These are phyloP conservation scores for Paramormyrops kingsleyae DNA, from an alignment of 2,113 vertebrate genomes.

Conservation along the genomic window DNA sequence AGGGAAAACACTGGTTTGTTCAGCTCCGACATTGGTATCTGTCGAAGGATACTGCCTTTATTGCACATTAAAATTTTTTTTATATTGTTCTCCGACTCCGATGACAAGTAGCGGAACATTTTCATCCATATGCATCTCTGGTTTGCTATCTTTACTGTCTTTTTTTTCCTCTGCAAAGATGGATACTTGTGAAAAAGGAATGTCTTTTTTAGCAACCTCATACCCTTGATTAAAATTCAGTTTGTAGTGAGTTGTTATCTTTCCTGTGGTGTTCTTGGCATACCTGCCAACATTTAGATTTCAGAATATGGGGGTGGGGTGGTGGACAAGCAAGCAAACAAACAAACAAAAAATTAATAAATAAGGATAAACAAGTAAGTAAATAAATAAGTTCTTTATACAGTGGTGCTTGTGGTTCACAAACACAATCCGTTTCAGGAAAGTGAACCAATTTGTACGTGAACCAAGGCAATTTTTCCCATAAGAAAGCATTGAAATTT, in stretches of 20 bases:
- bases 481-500: too few relatives aligned
- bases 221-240: background rate
- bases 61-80: background rate
- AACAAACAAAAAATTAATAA: background rate
- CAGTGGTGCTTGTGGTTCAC: too few relatives aligned
- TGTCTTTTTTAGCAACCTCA: background rate
- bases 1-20: background rate
- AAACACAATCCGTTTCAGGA: too few relatives aligned
- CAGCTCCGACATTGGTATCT: background rate
- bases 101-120: background rate
- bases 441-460: too few relatives aligned
- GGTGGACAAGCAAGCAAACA: background rate
- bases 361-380: background rate
- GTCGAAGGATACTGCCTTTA: background rate
- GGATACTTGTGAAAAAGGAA: background rate
- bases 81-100: background rate
- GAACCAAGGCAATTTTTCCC: too few relatives aligned
- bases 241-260: background rate
- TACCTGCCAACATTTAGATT: background rate
- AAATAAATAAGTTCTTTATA: too few relatives aligned
- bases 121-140: background rate
- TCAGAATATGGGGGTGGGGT: background rate
- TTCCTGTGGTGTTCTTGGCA: background rate
- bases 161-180: background rate
- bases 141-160: background rate